phyloP scores from a whole-genome alignment of 2,797 vertebrate species.

The Huso huso region DNA sequence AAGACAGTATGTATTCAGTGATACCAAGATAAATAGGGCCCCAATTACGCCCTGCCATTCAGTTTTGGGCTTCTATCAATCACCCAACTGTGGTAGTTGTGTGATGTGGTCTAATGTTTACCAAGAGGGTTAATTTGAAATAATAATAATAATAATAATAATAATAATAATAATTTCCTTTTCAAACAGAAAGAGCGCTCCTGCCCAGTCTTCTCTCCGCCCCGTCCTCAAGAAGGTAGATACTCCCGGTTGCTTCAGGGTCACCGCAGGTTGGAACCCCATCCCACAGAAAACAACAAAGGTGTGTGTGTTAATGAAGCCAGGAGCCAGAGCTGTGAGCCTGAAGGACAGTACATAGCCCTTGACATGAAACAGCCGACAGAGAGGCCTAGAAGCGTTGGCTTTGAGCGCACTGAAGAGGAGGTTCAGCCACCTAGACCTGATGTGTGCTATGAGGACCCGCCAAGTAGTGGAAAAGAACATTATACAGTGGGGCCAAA shows the following conservation, averaged over 20 bases:
- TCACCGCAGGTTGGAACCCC: constrained; percentile 16
- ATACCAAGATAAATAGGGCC: too few species aligned
- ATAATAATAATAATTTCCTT: background rate
- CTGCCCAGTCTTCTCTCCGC: constrained; percentile 39
- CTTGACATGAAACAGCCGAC: too few species aligned
- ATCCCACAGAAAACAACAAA: background rate
- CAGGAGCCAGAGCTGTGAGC: constrained; percentile 9
- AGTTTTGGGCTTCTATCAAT: too few species aligned
- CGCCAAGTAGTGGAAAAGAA: constrained; percentile 23
- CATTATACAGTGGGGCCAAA: constrained; percentile 24
- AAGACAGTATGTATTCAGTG: too few species aligned
- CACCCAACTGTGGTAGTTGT: too few species aligned
- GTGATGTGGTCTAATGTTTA: too few species aligned
- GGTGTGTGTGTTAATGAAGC: too few species aligned
- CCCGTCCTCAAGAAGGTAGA: constrained; percentile 41
- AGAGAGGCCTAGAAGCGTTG: too few species aligned
- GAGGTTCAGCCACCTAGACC: background rate
- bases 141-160: too few species aligned
- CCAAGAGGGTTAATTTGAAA: too few species aligned
- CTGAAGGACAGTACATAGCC: background rate
- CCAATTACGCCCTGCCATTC: too few species aligned
- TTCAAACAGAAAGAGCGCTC: constrained; percentile 54
- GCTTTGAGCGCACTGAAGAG: background rate
- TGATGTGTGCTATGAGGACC: constrained; percentile 25
- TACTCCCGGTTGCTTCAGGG: constrained; percentile 37